Base-by-base conservation (phyloP, 2,888 invertebrate species). In the Ophion ventricosus region DNA sequence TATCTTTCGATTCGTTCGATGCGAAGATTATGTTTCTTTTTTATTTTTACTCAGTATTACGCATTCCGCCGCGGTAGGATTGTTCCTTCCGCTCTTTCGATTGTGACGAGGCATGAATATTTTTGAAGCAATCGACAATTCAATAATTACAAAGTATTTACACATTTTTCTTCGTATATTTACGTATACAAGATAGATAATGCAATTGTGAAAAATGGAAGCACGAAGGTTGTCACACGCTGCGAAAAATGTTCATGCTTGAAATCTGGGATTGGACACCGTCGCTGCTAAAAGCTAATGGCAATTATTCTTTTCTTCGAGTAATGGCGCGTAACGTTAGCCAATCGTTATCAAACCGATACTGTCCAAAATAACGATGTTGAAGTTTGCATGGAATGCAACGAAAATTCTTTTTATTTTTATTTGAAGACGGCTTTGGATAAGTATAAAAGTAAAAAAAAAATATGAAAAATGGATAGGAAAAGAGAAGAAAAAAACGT, bases 211-310 rank as follows among this genome's bases (percentile, higher is more conserved):
- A 75, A 20, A 75, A 54, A 56, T 35, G 57, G 49, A 61, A 80
- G 83, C 80, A 80, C 61, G 49, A 49, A 64, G 66, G 74, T 49
- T 49, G 54, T 57, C n/a, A n/a, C n/a, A n/a, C n/a, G n/a, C n/a
- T n/a, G n/a, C n/a, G n/a, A 80, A 61, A 76, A 49, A 80, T 61
- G 73, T 74, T 82, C 43, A 54, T 76, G 76, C 76, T 82, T 84
- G 59, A 49, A 82, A 67, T 25, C 57, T 26, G 54, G 20, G 61
- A 73, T 26, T 26, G 35, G 49, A 49, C 49, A 49, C 49, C 17
- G 49, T 49, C 3, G 17, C 49, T 74, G 74, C 49, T 26, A 54
- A n/a, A 54, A 63, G 20, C 17, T 26, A 57, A 70, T 40, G 17
- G 59, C 35, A 23, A 17, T 11, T 11, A 72, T 20, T 14, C 11